phyloP scores from a whole-genome alignment of 2,113 vertebrate genomes.

The Bufo gargarizans region DNA sequence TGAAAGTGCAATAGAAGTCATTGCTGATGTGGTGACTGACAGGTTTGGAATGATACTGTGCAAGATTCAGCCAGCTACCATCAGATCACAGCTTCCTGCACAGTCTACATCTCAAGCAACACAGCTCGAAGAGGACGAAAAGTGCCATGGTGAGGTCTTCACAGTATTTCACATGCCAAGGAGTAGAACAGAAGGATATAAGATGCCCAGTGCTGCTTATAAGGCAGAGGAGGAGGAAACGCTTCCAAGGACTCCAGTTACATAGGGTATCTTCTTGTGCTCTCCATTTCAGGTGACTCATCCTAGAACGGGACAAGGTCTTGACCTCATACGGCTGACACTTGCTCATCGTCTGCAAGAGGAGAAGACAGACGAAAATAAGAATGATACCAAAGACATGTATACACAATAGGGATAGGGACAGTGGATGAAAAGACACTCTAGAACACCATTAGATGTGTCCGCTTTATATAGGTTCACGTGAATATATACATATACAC shows the following conservation, averaged over 20 bases:
- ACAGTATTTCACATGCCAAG: slow-evolving; percentile 96
- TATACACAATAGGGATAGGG: too few species aligned
- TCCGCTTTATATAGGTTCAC: too few species aligned
- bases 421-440: too few species aligned
- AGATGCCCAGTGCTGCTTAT: slow-evolving; percentile 92
- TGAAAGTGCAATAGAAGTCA: slow-evolving; percentile 74
- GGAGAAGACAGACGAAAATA: slow-evolving; percentile 18
- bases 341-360: slow-evolving; percentile 91
- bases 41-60: slow-evolving; percentile 77
- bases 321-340: slow-evolving; percentile 91
- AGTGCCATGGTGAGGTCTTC: slow-evolving; percentile 89
- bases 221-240: slow-evolving; percentile 93
- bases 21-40: slow-evolving; percentile 71
- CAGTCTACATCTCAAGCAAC: slow-evolving; percentile 78
- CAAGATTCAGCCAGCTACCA: slow-evolving; percentile 73
- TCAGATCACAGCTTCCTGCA: slow-evolving; percentile 69
- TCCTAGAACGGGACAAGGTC: slow-evolving; percentile 67
- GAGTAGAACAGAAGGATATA: slow-evolving; percentile 72
- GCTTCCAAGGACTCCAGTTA: slow-evolving; percentile 80
- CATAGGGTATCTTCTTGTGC: slow-evolving; percentile 77
- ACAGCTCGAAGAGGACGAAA: slow-evolving; percentile 71
- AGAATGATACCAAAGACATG: too few species aligned
- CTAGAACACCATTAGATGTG: too few species aligned
- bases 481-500: too few species aligned
- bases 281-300: slow-evolving; percentile 76